Evolutionary conservation across 1,140 invertebrate genomes (phyloP), one percentile per base, ranked within the genome.

Genomic region (Saccostrea glomerata): DNA sequence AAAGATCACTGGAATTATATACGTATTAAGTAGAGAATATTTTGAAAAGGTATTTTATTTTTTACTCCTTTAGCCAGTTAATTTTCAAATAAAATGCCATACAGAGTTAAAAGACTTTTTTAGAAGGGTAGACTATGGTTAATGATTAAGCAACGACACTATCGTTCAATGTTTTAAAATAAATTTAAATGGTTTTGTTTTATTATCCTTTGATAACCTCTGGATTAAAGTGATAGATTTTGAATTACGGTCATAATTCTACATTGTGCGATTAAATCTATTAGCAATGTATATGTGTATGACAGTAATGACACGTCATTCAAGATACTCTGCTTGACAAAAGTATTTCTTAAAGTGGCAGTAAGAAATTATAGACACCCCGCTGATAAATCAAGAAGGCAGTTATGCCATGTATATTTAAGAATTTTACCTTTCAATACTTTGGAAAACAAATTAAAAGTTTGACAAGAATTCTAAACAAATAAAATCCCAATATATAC

Each of bases 141-240:
- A 77, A 77, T 30, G 30, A 36, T 30, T 77, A 15, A 17, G 11
- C 15, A 13, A 25, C 4, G 30, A 6, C 13, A 36, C 25, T 77
- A 25, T 77, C 70, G 20, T 36, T 77, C 11, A 15, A 36, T 77
- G 25, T 36, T 77, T 25, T 77, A 11, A 15, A 77, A 36, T 36
- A 77, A 77, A 25, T 77, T 77, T 77, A 77, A 77, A 77, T 77
- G 25, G 4, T 36, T 23, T 36, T 77, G 25, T 77, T 30, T 20
- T 11, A 77, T 77, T 77, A 17, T 25, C 30, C 70, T 36, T 77
- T 30, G 70, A 30, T 63, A 63, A 63, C 13, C 70, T 30, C 15
- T 30, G 70, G 23, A 77, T 77, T 77, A 30, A 30, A 77, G 70
- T 40, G 70, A 77, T 77, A 77, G 70, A 13, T 25, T 77, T 36